A percentile compares a stretch with the other conserved stretches of the same genome.
These are phyloP conservation scores for Eretmocerus hayati DNA, from an alignment of 2,888 invertebrate species.

Conservation along the genomic window DNA sequence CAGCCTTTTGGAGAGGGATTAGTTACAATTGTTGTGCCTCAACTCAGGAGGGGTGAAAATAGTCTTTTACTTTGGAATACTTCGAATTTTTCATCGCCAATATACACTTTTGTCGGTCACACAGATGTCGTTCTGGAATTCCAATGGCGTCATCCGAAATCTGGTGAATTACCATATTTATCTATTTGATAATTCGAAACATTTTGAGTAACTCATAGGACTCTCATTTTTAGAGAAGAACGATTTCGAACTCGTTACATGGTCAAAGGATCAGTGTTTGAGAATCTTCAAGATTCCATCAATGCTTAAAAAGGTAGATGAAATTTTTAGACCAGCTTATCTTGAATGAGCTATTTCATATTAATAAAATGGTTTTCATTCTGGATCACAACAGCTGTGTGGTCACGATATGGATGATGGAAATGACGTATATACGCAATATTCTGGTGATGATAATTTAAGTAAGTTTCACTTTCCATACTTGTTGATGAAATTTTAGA, in stretches of 20 bases:
- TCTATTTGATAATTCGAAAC: background rate
- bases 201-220: background rate
- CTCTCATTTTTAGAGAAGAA: constrained; percentile 48
- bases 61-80: constrained; percentile 73
- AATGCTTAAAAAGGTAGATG: constrained; percentile 64
- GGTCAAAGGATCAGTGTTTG: constrained; percentile 90
- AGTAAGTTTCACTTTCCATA: constrained; percentile 28
- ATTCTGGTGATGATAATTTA: constrained; percentile 40
- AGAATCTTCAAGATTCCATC: constrained; percentile 87
- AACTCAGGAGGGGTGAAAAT: constrained; percentile 81
- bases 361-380: constrained; percentile 3
- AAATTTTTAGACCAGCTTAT: too few relatives aligned
- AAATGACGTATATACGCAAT: constrained; percentile 40
- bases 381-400: constrained; percentile 52
- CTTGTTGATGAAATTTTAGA: too few relatives aligned
- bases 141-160: constrained; percentile 76
- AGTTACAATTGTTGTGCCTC: constrained; percentile 87
- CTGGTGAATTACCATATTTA: constrained; percentile 31
- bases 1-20: constrained; percentile 89
- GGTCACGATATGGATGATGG: constrained; percentile 58
- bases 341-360: too few relatives aligned
- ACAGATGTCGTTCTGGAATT: constrained; percentile 91
- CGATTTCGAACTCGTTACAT: constrained; percentile 83
- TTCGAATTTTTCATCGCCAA: constrained; percentile 63
- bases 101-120: constrained; percentile 90